Conservation (phyloP, 2,113 vertebrate species). For the Panthera tigris region DNA sequence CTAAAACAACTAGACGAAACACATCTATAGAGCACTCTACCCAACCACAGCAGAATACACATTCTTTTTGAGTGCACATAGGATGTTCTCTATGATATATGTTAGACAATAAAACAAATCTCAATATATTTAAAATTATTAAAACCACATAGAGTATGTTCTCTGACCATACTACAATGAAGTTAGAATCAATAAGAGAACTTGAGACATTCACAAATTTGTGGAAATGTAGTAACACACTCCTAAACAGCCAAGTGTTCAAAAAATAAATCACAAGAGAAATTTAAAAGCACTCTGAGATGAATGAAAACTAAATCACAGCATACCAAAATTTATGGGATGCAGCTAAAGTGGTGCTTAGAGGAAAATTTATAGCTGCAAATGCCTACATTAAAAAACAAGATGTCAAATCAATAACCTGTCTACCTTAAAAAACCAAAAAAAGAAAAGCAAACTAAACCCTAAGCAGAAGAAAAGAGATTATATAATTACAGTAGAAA, state of each 20-base stretch:
- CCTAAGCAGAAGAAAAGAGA: not conserved
- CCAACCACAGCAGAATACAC: not conserved
- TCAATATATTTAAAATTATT: not conserved
- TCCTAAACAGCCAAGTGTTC: not conserved
- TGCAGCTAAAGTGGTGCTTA: not conserved
- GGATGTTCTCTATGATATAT: not conserved
- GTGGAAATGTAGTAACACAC: not conserved
- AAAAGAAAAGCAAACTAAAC: not conserved
- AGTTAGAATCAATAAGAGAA: slow-evolving; percentile 9
- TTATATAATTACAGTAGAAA: not conserved
- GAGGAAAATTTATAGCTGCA: not conserved
- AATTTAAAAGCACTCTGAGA: not conserved
- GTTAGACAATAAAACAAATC: not conserved
- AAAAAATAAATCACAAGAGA: not conserved
- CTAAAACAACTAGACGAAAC: not conserved
- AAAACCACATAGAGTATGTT: not conserved
- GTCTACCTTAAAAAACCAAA: not conserved
- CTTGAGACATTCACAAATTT: not conserved
- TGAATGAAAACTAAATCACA: slow-evolving; percentile 28
- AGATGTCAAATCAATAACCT: not conserved
- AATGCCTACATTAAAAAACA: not conserved
- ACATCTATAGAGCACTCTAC: not conserved
- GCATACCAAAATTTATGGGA: not conserved
- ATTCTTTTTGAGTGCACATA: not conserved
- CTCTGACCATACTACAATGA: not conserved